Conservation (phyloP, 1,140 invertebrate species). For the Sycobia sp. region DNA sequence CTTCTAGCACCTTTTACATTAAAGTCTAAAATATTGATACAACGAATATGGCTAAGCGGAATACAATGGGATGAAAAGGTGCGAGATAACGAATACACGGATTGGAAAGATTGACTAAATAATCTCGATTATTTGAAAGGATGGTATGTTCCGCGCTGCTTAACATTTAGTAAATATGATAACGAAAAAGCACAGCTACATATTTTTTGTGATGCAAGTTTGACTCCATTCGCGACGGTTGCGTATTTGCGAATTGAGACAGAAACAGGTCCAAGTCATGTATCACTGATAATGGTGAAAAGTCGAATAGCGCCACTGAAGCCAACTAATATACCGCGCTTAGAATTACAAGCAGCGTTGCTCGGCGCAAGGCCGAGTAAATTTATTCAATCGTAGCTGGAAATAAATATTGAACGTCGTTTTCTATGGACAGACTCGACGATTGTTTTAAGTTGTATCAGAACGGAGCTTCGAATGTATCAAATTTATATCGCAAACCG, state of each 20-base stretch:
- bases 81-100: too few species aligned
- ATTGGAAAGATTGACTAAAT: too few species aligned
- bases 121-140: too few species aligned
- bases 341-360: not conserved
- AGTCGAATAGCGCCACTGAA: not conserved
- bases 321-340: not conserved
- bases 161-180: too few species aligned
- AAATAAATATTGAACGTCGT: not conserved
- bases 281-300: not conserved
- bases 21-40: too few species aligned
- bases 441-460: slow-evolving; percentile 45
- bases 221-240: not conserved
- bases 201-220: too few species aligned
- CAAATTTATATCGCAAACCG: slow-evolving; percentile 45
- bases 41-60: too few species aligned
- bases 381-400: not conserved
- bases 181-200: too few species aligned
- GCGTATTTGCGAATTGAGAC: not conserved
- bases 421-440: slow-evolving; percentile 47
- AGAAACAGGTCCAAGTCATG: not conserved
- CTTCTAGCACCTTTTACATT: too few species aligned
- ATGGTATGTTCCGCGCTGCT: too few species aligned
- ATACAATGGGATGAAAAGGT: too few species aligned
- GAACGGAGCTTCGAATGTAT: too few species aligned
- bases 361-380: not conserved